Percentiles rank a stretch among this genome's conserved stretches.
These are phyloP conservation scores for Menura novaehollandiae DNA, from an alignment of 2,113 vertebrate species.

Conservation along the genomic window DNA sequence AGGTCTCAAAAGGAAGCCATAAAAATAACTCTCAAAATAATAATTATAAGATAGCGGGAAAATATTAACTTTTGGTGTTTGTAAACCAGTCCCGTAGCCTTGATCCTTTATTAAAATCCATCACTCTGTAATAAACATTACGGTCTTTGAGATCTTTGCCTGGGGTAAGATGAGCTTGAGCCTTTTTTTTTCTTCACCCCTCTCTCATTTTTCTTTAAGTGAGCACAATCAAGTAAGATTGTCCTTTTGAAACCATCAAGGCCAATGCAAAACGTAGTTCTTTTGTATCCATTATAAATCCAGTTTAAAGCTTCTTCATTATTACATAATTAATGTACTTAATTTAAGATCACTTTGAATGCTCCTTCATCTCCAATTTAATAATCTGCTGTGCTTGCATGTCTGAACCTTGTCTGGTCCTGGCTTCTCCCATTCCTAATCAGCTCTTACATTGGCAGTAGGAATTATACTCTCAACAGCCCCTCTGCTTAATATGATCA, in stretches of 20 bases:
- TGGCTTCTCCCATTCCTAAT: slow-evolving; percentile 24
- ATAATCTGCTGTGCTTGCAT: slow-evolving; percentile 48
- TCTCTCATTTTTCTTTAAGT: background rate
- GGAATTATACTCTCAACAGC: background rate
- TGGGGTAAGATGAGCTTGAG: background rate
- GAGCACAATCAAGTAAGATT: background rate
- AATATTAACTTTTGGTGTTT: background rate
- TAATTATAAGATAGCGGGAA: background rate
- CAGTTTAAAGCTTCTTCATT: slow-evolving; percentile 20
- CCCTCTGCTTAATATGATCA: background rate
- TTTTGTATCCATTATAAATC: background rate
- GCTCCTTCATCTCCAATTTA: slow-evolving; percentile 51
- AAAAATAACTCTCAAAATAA: background rate
- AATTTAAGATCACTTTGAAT: slow-evolving; percentile 40
- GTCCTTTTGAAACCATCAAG: background rate
- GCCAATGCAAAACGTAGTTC: background rate
- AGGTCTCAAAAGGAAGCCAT: background rate
- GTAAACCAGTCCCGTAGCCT: background rate
- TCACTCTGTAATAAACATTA: background rate
- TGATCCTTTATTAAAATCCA: background rate
- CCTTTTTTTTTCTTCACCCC: background rate
- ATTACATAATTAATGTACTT: slow-evolving; percentile 35
- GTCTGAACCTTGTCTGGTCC: slow-evolving; percentile 48
- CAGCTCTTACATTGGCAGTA: background rate
- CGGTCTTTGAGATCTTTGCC: background rate